A percentile compares a stretch with the other conserved stretches of the same genome.
These are phyloP conservation scores for Mus spretus DNA, from an alignment of 2,797 vertebrate species.

Conservation along the genomic window DNA sequence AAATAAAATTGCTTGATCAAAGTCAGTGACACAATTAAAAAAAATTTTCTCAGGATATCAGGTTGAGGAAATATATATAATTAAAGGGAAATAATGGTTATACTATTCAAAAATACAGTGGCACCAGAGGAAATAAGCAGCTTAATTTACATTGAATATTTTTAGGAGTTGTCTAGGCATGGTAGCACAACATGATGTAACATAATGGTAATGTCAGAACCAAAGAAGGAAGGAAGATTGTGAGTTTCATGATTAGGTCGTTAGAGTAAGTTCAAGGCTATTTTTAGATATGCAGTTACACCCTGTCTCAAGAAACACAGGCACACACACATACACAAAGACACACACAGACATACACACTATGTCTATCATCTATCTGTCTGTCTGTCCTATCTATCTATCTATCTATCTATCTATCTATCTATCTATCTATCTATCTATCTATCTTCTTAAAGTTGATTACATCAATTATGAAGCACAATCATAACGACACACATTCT, in stretches of 20 bases:
- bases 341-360: not conserved
- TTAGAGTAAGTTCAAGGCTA: not conserved
- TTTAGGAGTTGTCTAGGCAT: not conserved
- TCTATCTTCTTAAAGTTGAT: not conserved
- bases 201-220: not conserved
- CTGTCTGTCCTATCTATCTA: too few species aligned
- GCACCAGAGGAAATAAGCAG: not conserved
- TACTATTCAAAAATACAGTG: not conserved
- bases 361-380: too few species aligned
- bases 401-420: too few species aligned
- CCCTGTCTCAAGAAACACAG: not conserved
- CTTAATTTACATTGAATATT: slow-evolving; percentile 50
- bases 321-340: not conserved
- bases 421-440: not conserved
- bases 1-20: slow-evolving; percentile 16
- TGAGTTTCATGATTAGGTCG: not conserved
- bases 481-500: not conserved
- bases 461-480: not conserved
- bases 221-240: not conserved
- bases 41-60: not conserved
- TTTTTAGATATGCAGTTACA: not conserved
- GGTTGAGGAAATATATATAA: slow-evolving; percentile 26
- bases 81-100: slow-evolving; percentile 5
- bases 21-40: not conserved
- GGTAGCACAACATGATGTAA: not conserved